Percentiles rank a stretch among this genome's conserved stretches.
Conservation (phyloP, 2,888 invertebrate species). For the Parelbella ahira region DNA sequence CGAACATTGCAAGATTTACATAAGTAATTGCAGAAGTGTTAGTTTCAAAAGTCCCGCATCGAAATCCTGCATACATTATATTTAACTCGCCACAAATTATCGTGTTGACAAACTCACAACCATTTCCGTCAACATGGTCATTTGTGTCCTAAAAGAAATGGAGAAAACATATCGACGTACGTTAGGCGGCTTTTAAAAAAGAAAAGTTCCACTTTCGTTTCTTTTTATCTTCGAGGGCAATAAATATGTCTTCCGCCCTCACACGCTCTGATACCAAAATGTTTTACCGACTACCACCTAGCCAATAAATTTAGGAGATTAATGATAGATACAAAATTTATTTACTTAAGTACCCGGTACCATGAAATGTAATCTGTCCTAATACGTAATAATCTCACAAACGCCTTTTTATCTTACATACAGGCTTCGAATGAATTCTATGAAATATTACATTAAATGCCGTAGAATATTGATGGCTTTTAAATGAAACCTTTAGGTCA, state of each 20-base stretch:
- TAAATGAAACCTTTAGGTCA: constrained; percentile 1
- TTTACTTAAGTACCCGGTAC: constrained; percentile 66
- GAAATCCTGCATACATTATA: constrained; percentile 20
- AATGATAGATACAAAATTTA: constrained; percentile 70
- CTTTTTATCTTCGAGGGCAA: constrained; percentile 62
- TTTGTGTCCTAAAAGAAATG: constrained; percentile 28
- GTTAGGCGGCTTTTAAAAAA: constrained; percentile 32
- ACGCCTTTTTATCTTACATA: constrained; percentile 38
- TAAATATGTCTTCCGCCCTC: constrained; percentile 70
- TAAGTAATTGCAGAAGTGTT: too few relatives aligned
- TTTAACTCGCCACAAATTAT: constrained; percentile 22
- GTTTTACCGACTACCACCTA: constrained; percentile 54
- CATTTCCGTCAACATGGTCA: constrained; percentile 49
- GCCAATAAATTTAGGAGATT: constrained; percentile 71
- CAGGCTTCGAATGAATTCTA: constrained; percentile 26
- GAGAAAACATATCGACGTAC: constrained; percentile 17
- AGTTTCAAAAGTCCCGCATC: too few relatives aligned
- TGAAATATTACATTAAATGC: constrained; percentile 17
- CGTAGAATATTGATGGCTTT: constrained; percentile 6
- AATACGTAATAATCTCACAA: constrained; percentile 64
- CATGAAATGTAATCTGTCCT: constrained; percentile 66
- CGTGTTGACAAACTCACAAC: constrained; percentile 50
- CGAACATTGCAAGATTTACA: too few relatives aligned
- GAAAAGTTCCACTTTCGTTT: constrained; percentile 51
- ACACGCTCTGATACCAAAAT: constrained; percentile 46